Evolutionary conservation across 2,888 invertebrate species (phyloP), one percentile per base, ranked within the genome.

Genomic region (Scaptomyza tumidula): DNA sequence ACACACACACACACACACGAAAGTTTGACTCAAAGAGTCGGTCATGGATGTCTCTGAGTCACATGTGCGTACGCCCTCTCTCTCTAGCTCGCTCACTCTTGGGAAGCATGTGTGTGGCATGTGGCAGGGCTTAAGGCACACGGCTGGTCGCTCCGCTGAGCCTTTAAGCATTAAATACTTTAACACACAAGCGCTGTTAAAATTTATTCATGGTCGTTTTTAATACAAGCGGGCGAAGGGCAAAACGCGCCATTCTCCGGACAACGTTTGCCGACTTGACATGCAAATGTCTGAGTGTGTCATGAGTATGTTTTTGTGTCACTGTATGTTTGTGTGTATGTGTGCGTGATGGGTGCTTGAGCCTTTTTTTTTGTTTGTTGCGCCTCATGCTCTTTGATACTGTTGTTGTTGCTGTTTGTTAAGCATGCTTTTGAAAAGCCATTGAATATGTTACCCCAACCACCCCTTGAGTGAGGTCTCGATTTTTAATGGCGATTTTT

Each of bases 111-210:
- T 66, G 65, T 74, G 73, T 35, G 78, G 74, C 86, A 82, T 82
- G 86, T 79, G 86, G 81, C 77, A 77, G 75, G 70, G 86, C 76
- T 83, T 84, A 83, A 86, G 86, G 73, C 86, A 73, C 64, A 73
- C 81, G 76, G 85, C 82, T 78, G 87, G 84, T 83, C 84, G 75
- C 81, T 70, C 70, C 60, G 69, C 73, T 80, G 80, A 87, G 84
- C 86, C 83, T 78, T 87, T 87, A 85, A 85, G 88, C 80, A 85
- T 85, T 87, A 85, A 85, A 85, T 85, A 82, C 88, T 87, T 85
- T 85, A 85, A 87, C 87, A 87, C 83, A 84, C 87, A 83, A 76
- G 83, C 84, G 86, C 74, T 74, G 81, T 84, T 86, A 78, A 83
- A 83, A 83, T 83, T 83, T 83, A 83, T 83, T 86, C 83, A 83